Conservation (phyloP, 2,888 invertebrate genomes). For the Pteria penguin region DNA sequence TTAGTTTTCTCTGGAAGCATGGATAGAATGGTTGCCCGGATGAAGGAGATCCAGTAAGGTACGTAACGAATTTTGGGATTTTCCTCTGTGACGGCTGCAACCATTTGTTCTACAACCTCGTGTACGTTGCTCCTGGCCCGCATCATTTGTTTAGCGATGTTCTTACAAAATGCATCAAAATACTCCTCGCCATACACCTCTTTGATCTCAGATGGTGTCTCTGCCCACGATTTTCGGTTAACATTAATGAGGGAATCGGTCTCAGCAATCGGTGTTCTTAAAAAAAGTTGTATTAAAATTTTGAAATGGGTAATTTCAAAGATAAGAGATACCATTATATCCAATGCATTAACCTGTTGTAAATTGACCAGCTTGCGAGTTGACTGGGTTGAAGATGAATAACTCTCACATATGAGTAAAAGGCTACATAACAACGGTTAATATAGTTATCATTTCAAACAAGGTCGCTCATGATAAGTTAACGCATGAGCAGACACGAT, state of each 20-base stretch:
- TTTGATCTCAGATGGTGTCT: slow-evolving; percentile 73
- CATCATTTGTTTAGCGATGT: slow-evolving; percentile 65
- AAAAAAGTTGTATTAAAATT: too few relatives aligned
- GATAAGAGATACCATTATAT: too few relatives aligned
- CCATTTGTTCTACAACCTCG: slow-evolving; percentile 73
- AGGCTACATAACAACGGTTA: too few relatives aligned
- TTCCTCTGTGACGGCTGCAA: slow-evolving; percentile 61
- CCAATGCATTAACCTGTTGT: too few relatives aligned
- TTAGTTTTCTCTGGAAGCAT: slow-evolving; percentile 63
- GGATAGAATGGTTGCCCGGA: slow-evolving; percentile 66
- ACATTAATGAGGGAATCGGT: slow-evolving; percentile 62
- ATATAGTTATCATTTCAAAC: too few relatives aligned
- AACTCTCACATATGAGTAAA: too few relatives aligned
- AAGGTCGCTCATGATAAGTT: too few relatives aligned
- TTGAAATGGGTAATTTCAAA: too few relatives aligned
- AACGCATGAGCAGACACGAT: too few relatives aligned
- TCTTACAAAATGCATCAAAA: slow-evolving; percentile 71
- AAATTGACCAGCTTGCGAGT: too few relatives aligned
- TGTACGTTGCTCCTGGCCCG: slow-evolving; percentile 68
- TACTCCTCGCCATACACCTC: slow-evolving; percentile 75
- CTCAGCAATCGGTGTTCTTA: slow-evolving; percentile 70
- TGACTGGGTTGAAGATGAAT: too few relatives aligned
- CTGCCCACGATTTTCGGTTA: slow-evolving; percentile 72
- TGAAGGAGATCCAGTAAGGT: slow-evolving; percentile 65
- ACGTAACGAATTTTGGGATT: slow-evolving; percentile 69